phyloP scores from a whole-genome alignment of 2,888 invertebrate species.

The Psylliodes chrysocephalus region DNA sequence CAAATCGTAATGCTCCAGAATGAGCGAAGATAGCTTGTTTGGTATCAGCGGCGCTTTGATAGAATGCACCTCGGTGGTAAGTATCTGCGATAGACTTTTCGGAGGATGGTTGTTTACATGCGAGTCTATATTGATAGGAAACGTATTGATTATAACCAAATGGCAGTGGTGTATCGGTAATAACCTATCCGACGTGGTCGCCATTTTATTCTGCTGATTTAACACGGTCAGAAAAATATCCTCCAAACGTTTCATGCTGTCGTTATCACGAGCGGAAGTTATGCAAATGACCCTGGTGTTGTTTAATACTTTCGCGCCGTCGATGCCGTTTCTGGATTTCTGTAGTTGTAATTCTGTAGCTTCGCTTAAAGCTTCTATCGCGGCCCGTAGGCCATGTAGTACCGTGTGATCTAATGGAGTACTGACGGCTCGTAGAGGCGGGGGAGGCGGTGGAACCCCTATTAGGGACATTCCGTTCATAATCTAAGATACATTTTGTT shows the following conservation, averaged over 20 bases:
- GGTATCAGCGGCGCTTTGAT: slow-evolving; percentile 80
- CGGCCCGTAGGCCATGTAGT: slow-evolving; percentile 85
- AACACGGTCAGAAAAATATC: slow-evolving; percentile 87
- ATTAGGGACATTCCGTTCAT: slow-evolving; percentile 85
- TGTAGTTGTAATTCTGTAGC: slow-evolving; percentile 80
- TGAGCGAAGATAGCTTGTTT: slow-evolving; percentile 78
- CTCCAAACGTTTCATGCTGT: slow-evolving; percentile 85
- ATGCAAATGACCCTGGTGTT: slow-evolving; percentile 90
- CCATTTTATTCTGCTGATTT: slow-evolving; percentile 81
- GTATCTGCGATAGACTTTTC: slow-evolving; percentile 76
- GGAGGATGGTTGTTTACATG: slow-evolving; percentile 78
- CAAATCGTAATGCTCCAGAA: slow-evolving; percentile 87
- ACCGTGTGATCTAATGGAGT: slow-evolving; percentile 75
- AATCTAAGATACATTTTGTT: slow-evolving; percentile 67
- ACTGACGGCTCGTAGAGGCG: slow-evolving; percentile 64
- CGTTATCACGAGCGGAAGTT: slow-evolving; percentile 88
- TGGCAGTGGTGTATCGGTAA: slow-evolving; percentile 88
- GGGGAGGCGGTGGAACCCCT: slow-evolving; percentile 76
- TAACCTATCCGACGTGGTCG: slow-evolving; percentile 72
- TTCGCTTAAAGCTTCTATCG: slow-evolving; percentile 86
- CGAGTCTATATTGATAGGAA: slow-evolving; percentile 82
- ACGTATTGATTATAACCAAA: slow-evolving; percentile 88
- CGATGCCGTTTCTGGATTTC: slow-evolving; percentile 61
- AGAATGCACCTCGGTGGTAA: slow-evolving; percentile 84
- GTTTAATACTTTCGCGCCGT: slow-evolving; percentile 60